Percentiles rank a stretch among this genome's conserved stretches.
Conservation (phyloP, 2,113 vertebrate species). For the Gasterosteus aculeatus region DNA sequence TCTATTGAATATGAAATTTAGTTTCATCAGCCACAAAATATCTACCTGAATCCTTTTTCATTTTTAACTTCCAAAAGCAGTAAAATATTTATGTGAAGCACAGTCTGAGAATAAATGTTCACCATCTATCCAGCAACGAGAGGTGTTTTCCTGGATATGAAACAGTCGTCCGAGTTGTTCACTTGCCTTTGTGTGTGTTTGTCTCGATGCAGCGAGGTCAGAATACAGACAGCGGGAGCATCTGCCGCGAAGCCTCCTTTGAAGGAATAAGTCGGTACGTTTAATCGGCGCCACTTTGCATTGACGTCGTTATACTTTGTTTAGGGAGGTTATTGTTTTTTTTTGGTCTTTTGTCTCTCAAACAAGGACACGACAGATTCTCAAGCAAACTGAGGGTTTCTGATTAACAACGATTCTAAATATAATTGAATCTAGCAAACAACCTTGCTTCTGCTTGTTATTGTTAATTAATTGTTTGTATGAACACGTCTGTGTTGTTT, state of each 20-base stretch:
- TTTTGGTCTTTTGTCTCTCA: slow-evolving; percentile 25
- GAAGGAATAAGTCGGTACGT: slow-evolving; percentile 95
- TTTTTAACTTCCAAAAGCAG: too few relatives aligned
- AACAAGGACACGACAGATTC: slow-evolving; percentile 24
- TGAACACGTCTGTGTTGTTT: too few relatives aligned
- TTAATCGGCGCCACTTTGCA: slow-evolving; percentile 56
- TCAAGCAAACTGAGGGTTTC: slow-evolving; percentile 22
- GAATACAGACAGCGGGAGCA: slow-evolving; percentile 91
- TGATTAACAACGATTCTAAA: slow-evolving; percentile 46
- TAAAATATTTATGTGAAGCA: neutral
- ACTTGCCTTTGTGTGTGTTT: slow-evolving; percentile 3
- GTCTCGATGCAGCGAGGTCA: slow-evolving; percentile 81
- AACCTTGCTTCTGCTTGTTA: slow-evolving; percentile 23
- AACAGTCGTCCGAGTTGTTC: neutral
- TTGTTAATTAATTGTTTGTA: slow-evolving; percentile 9
- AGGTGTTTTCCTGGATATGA: neutral
- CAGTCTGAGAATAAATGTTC: neutral
- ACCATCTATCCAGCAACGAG: neutral
- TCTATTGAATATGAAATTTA: neutral
- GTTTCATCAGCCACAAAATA: neutral
- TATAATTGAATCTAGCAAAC: slow-evolving; percentile 24
- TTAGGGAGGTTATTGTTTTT: slow-evolving; percentile 25
- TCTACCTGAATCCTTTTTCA: neutral
- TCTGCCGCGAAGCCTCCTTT: slow-evolving; percentile 91
- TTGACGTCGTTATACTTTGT: slow-evolving; percentile 50